Percentiles rank a stretch among this genome's conserved stretches.
These are phyloP conservation scores for Dryoscopus gambensis DNA, from an alignment of 2,113 vertebrate genomes.

Conservation along the genomic window DNA sequence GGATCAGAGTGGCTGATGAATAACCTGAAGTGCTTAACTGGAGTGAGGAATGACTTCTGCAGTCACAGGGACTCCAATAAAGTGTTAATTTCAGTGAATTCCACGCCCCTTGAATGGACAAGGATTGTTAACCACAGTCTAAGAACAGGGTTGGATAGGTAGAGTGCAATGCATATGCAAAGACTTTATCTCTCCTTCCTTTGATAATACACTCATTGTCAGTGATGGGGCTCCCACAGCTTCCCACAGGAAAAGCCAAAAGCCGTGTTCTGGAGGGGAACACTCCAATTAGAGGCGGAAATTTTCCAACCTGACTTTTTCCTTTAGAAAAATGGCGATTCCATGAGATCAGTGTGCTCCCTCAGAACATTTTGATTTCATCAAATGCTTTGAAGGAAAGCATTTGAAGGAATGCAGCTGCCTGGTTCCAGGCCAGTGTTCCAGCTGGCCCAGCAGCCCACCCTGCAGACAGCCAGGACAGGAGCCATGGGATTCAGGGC, in stretches of 20 bases:
- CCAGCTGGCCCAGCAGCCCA: neutral
- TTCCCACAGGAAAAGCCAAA: neutral
- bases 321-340: neutral
- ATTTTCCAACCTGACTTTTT: neutral
- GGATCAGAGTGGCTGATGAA: neutral
- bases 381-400: neutral
- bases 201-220: neutral
- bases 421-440: neutral
- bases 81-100: neutral
- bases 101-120: neutral
- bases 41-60: neutral
- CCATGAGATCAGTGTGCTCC: neutral
- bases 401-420: too few species aligned
- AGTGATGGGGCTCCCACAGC: neutral
- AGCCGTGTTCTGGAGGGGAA: neutral
- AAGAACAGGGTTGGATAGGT: neutral
- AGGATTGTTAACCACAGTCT: neutral
- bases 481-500: neutral
- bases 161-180: neutral
- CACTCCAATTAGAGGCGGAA: neutral
- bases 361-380: neutral
- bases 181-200: neutral
- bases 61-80: neutral
- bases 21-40: neutral
- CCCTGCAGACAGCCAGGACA: neutral